phyloP scores from a whole-genome alignment of 2,797 vertebrate species.

The Crypturellus tataupa region DNA sequence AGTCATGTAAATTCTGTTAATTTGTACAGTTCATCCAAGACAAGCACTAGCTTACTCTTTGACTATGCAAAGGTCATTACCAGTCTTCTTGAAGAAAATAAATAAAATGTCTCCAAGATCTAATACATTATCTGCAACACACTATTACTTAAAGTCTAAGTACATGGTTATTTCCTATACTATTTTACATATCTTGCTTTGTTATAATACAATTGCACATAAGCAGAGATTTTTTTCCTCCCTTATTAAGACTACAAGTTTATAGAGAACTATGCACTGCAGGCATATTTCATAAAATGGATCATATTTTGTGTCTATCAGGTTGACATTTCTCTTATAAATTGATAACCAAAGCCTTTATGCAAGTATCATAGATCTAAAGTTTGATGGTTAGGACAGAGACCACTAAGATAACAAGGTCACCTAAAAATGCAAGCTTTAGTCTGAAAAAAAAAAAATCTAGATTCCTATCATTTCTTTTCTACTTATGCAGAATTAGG shows the following conservation, averaged over 20 bases:
- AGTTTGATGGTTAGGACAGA: constrained; percentile 22
- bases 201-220: neutral
- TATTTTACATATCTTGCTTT: neutral
- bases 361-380: constrained; percentile 37
- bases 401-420: constrained; percentile 20
- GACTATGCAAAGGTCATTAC: neutral
- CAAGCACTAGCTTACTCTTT: neutral
- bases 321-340: constrained; percentile 31
- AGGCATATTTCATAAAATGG: neutral
- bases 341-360: constrained; percentile 46
- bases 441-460: neutral
- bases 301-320: neutral
- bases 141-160: neutral
- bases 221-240: neutral
- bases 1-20: neutral
- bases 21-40: neutral
- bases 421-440: neutral
- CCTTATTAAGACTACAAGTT: neutral
- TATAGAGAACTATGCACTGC: neutral
- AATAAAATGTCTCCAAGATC: neutral
- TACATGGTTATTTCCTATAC: neutral
- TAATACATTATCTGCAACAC: neutral
- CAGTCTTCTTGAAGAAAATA: neutral
- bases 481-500: neutral
- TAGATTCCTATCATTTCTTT: neutral